Evolutionary conservation across 1,140 invertebrate genomes (phyloP).

Genomic region (Aradophagus sp.): DNA sequence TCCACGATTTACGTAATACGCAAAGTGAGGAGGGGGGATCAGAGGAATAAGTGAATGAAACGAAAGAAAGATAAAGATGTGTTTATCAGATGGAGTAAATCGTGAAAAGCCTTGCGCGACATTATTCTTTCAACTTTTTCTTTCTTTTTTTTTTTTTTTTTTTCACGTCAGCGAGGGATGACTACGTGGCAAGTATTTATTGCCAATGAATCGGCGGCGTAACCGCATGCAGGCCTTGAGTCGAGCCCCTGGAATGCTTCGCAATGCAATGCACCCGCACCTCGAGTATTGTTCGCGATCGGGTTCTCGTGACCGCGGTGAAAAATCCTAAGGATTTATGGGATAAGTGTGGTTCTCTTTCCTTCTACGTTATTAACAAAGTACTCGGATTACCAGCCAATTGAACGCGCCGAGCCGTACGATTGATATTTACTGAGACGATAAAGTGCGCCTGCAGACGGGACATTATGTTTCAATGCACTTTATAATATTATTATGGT

Average conservation of each 20-base stretch:
- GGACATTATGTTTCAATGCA: slow-evolving; percentile 41
- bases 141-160: not conserved
- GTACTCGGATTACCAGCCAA: slow-evolving; percentile 50
- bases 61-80: slow-evolving; percentile 1
- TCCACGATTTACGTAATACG: slow-evolving; percentile 7
- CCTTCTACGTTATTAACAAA: slow-evolving; percentile 51
- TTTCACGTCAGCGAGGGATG: slow-evolving; percentile 21
- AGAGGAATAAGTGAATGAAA: too few relatives aligned
- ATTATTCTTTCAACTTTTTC: slow-evolving; percentile 6
- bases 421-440: slow-evolving; percentile 53
- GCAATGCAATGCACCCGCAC: slow-evolving; percentile 52
- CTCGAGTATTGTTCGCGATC: slow-evolving; percentile 57
- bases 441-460: slow-evolving; percentile 30
- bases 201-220: slow-evolving; percentile 34
- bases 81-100: slow-evolving; percentile 30
- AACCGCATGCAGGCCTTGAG: slow-evolving; percentile 53
- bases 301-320: slow-evolving; percentile 55
- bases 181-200: slow-evolving; percentile 34
- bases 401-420: slow-evolving; percentile 12
- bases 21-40: too few relatives aligned
- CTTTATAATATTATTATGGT: slow-evolving; percentile 41
- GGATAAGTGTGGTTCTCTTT: slow-evolving; percentile 54
- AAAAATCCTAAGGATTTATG: slow-evolving; percentile 60
- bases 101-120: slow-evolving; percentile 30
- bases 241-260: slow-evolving; percentile 60